Evolutionary conservation across 1,140 invertebrate species (phyloP), one percentile per base, ranked within the genome.

Genomic region (Aphelinus atriplicis): DNA sequence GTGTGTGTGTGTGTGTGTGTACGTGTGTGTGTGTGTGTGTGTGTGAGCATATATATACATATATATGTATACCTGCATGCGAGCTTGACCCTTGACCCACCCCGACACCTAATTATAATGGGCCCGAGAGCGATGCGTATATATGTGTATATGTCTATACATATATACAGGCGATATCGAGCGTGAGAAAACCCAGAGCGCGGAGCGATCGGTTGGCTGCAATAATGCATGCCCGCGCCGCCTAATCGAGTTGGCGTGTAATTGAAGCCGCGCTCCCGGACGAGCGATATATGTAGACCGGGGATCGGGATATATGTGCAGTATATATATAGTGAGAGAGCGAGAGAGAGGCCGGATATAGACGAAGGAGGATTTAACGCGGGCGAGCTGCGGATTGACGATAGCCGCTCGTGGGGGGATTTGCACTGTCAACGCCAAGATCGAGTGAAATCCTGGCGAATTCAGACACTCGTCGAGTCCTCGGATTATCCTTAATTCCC

Each of bases 401-500:
- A 75, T 62, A 75, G 76, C 2, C n/a, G 10, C 9, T 73, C 74
- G 80, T 74, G 9, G 72, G 79, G 83, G 84, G 85, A 87, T 87
- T 87, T 85, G 80, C 80, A 83, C 84, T 87, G 87, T 87, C 87
- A 87, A 83, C 85, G 79, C 7, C 63, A 88, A 88, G 87, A 88
- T 87, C 82, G 86, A 88, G 87, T 88, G 86, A 87, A 88, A 84
- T 80, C 79, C 76, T 82, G 83, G 73, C 77, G 80, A 86, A 81
- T 80, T 81, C 83, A 85, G 87, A 88, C 87, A 86, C 78, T 75
- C 81, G 84, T 76, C 85, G 83, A 87, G 82, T 84, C 82, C 80
- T 69, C 75, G 84, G 85, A 86, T 88, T 88, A 87, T 82, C 79
- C 75, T 71, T 80, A 43, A 69, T 70, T 1, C 43, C 43, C 7